Base-by-base conservation (phyloP, 2,888 invertebrate genomes). In the Pycnomerus fuliginosus region DNA sequence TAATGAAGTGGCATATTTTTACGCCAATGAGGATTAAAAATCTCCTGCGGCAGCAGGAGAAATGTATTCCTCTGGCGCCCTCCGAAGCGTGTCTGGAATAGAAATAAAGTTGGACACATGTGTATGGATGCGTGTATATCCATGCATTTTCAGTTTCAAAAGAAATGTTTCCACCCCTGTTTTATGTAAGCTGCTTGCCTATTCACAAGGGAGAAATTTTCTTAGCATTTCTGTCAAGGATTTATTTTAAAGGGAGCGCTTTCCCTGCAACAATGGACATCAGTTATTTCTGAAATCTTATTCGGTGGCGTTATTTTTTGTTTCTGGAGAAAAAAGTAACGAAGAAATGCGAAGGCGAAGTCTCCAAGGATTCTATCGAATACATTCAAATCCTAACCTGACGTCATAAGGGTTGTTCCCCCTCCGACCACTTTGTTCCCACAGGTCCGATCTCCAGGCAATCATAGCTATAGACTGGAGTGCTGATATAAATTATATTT, bases 141-240 rank as follows among this genome's bases (percentile, higher is more conserved):
- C 69, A 60, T 68, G 67, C 69, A 70, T 68, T 69, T 69, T 69
- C 70, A 68, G 69, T 69, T 69, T 68, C 62, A 65, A 67, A 69
- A 65, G 66, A 60, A 70, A 67, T 62, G 65, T 67, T 69, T 65
- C 62, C 67, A 63, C 68, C 68, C 69, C 65, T 62, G 65, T 64
- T 67, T 63, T 62, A 55, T 64, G 64, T 67, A 68, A 68, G 68
- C 68, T 67, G 67, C 70, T 70, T 69, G 64, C 64, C 61, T 70
- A 70, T 70, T 70, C 72, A 67, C 70, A 65, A 61, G 72, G 70
- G 72, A 71, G 69, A 70, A 71, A 71, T 71, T 71, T 71, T 64
- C 70, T 67, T 65, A 62, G 62, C 68, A 63, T 65, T 67, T 67
- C 60, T 60, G 67, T 63, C 61, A 58, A 58, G 61, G 59, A 55